Evolutionary conservation across 2,797 vertebrate genomes (phyloP), one percentile per base, ranked within the genome.

Genomic region (Enteromius treurensis): DNA sequence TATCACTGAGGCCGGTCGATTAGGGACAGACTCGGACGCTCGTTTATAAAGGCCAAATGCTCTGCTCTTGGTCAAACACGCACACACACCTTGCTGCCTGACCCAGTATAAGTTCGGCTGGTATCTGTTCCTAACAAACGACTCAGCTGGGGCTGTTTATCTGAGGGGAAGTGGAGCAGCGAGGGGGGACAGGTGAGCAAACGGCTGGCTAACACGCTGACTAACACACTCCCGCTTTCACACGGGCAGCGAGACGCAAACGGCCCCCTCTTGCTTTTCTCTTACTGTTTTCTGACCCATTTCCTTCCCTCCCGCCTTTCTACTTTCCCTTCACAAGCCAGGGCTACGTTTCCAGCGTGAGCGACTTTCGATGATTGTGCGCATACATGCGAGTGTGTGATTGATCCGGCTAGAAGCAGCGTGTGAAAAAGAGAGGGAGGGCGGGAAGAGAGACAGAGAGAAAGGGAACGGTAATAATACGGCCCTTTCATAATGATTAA

Each of bases 401-500:
- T 93, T 91, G 92, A 94, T 94, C 92, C 89, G 89, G 91, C 90
- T 90, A 88, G 89, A 90, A 92, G 87, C 89, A 78, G 80, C 75
- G 87, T 87, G 77, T 47, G 69, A 80, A 85, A 21, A 37, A 84
- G 88, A 79, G 85, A 67, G 87, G 80, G 80, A 81, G 85, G 75
- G 37, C 89, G 88, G 37, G 55, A 88, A 90, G 87, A 82, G 77
- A 88, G 32, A 86, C 91, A 86, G 87, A 85, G 91, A 85, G 88
- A 84, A 78, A 92, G 92, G 49, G 32, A 76, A 90, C 88, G 89
- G 92, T 93, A 93, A 95, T 96, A 97, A 97, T 96, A 95, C 93
- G 91, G 94, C 92, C 94, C 94, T 95, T 96, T 96, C 95, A 96
- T 97, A 97, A 98, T 97, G 96, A 98, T 96, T 96, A 96, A 97